Conservation (phyloP, 1,140 invertebrate species). For the Eumeta japonica region DNA sequence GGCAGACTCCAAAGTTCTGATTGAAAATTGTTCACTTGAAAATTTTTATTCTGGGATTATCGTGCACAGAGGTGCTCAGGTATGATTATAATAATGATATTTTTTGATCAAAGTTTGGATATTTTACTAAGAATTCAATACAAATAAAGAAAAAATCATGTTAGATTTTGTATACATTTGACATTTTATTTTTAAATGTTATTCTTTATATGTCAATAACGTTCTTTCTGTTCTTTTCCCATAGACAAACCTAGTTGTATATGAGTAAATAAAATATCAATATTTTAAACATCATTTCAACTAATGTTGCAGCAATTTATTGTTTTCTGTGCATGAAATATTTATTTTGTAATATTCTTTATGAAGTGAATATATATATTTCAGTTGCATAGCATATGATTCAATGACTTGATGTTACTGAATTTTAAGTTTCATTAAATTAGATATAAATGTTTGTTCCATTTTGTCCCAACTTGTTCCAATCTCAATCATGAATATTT, state of each 20-base stretch:
- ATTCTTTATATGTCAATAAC: background rate
- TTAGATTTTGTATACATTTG: background rate
- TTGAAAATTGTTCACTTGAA: slow-evolving; percentile 38
- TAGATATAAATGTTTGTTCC: no score
- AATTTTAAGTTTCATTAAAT: background rate
- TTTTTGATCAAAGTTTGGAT: no score
- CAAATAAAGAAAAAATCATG: background rate
- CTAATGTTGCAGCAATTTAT: no score
- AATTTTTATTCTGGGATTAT: slow-evolving; percentile 49
- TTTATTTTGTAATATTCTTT: no score
- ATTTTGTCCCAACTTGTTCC: no score
- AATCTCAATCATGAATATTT: no score
- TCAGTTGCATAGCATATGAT: background rate
- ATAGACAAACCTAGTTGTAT: background rate
- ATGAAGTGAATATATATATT: no score
- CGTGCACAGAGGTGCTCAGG: slow-evolving; percentile 40
- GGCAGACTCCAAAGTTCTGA: slow-evolving; percentile 29
- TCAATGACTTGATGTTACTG: background rate
- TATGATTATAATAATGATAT: no score
- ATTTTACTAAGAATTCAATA: background rate
- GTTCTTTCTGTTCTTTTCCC: background rate
- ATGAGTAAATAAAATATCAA: background rate
- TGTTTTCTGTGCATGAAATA: no score
- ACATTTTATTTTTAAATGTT: slow-evolving; percentile 3
- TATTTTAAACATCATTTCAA: no score